These are phyloP conservation scores for Hylaea fasciaria DNA, from an alignment of 2,888 invertebrate genomes.

Conservation along the genomic window DNA sequence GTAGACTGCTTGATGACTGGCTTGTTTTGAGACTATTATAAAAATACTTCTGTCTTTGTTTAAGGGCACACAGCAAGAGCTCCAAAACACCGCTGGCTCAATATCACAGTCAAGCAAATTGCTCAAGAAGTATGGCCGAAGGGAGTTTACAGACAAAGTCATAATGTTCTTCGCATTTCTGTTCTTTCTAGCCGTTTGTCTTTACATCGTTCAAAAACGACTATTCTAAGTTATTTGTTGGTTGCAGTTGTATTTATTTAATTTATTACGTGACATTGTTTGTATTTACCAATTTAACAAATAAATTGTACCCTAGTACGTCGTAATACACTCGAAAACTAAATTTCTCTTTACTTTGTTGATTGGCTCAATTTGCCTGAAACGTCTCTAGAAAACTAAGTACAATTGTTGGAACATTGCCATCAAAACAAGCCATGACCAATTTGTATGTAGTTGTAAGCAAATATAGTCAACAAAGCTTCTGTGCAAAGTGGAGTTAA, in stretches of 20 bases:
- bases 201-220: slow-evolving; percentile 97
- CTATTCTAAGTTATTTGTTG: slow-evolving; percentile 84
- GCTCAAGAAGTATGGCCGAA: slow-evolving; percentile 95
- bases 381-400: no score
- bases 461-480: no score
- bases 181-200: slow-evolving; percentile 95
- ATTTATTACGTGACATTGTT: slow-evolving; percentile 27
- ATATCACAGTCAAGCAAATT: slow-evolving; percentile 96
- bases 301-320: slow-evolving; percentile 13
- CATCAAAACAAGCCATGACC: no score
- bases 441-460: no score
- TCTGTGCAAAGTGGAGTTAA: no score
- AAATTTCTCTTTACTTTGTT: no score
- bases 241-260: slow-evolving; percentile 18
- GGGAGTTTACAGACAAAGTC: slow-evolving; percentile 98
- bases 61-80: slow-evolving; percentile 91
- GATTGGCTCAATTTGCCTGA: no score
- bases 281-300: slow-evolving; percentile 17
- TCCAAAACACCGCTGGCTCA: slow-evolving; percentile 93
- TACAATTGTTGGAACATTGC: no score
- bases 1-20: no score
- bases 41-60: slow-evolving; percentile 38
- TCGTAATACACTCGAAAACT: slow-evolving; percentile 9
- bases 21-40: no score
- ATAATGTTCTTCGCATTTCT: slow-evolving; percentile 94